A percentile compares a stretch with the other conserved stretches of the same genome.
Evolutionary conservation across 1,140 invertebrate genomes (phyloP).

Genomic region (Dolichoris vasculosae): DNA sequence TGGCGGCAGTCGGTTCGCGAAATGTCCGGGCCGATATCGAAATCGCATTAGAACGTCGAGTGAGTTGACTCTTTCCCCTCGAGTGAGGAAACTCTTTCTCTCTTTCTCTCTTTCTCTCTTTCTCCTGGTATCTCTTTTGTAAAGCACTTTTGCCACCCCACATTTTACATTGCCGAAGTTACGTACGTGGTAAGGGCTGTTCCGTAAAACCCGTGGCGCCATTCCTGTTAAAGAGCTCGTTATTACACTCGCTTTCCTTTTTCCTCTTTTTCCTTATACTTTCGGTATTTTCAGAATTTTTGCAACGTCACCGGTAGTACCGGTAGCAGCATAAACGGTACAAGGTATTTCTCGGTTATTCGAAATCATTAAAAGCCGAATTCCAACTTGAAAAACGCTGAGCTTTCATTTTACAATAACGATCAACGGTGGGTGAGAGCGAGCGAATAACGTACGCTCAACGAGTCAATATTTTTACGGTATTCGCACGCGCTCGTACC

Average conservation of each 20-base stretch:
- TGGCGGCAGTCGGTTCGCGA: slow-evolving; percentile 59
- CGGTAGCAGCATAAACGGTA: neutral
- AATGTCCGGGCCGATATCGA: slow-evolving; percentile 66
- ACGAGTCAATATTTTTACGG: slow-evolving; percentile 16
- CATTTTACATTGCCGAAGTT: slow-evolving; percentile 14
- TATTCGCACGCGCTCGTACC: neutral
- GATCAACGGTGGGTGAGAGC: neutral
- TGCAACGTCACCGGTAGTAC: neutral
- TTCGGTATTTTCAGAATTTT: neutral
- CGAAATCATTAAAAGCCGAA: slow-evolving; percentile 7
- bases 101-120: neutral
- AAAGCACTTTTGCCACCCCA: neutral
- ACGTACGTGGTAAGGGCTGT: neutral
- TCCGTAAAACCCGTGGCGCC: neutral
- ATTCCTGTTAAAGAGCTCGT: slow-evolving; percentile 38
- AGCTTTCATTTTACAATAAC: neutral
- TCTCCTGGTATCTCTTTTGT: neutral
- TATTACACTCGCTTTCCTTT: neutral
- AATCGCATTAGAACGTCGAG: slow-evolving; percentile 63
- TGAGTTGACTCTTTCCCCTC: neutral
- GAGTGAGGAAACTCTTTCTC: slow-evolving; percentile 13
- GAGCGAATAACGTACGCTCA: neutral
- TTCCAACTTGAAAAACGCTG: slow-evolving; percentile 6
- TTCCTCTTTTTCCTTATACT: neutral
- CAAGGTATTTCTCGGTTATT: neutral